phyloP scores from a whole-genome alignment of 2,797 vertebrate species.

The Gephyroberyx darwinii region DNA sequence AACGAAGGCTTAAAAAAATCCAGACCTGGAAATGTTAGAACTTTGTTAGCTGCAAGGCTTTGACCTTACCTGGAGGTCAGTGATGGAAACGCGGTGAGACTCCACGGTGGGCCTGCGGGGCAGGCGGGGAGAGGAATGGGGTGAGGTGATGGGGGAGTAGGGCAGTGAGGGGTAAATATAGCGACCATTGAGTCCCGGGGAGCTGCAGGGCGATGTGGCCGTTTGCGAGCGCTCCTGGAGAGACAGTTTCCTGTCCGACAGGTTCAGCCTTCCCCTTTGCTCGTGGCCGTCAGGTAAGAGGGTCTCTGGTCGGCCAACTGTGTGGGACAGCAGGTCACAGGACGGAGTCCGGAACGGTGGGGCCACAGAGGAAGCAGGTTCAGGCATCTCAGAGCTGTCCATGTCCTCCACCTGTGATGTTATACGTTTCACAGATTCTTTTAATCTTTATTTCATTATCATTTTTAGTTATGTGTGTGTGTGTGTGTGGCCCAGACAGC shows the following conservation, averaged over 20 bases:
- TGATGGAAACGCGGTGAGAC: constrained; percentile 96
- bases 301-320: constrained; percentile 55
- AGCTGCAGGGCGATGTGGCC: constrained; percentile 76
- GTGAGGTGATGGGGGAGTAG: constrained; percentile 91
- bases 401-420: constrained; percentile 79
- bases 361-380: constrained; percentile 59
- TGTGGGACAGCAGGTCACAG: constrained; percentile 79
- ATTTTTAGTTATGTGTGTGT: neutral
- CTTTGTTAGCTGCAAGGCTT: neutral
- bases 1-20: neutral
- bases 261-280: constrained; percentile 80
- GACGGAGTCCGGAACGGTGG: constrained; percentile 65
- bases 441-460: neutral
- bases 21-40: neutral
- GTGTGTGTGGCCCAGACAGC: too few species aligned
- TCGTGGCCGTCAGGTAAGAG: constrained; percentile 74
- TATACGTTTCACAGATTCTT: neutral
- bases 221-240: constrained; percentile 90
- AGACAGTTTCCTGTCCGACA: constrained; percentile 91
- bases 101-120: constrained; percentile 94
- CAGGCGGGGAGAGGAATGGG: constrained; percentile 92
- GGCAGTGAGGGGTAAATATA: constrained; percentile 89
- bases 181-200: constrained; percentile 82
- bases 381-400: constrained; percentile 78
- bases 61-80: constrained; percentile 89